A percentile compares a stretch with the other conserved stretches of the same genome.
Evolutionary conservation across 2,113 vertebrate genomes (phyloP).

Genomic region (Triplophysa tibetana): DNA sequence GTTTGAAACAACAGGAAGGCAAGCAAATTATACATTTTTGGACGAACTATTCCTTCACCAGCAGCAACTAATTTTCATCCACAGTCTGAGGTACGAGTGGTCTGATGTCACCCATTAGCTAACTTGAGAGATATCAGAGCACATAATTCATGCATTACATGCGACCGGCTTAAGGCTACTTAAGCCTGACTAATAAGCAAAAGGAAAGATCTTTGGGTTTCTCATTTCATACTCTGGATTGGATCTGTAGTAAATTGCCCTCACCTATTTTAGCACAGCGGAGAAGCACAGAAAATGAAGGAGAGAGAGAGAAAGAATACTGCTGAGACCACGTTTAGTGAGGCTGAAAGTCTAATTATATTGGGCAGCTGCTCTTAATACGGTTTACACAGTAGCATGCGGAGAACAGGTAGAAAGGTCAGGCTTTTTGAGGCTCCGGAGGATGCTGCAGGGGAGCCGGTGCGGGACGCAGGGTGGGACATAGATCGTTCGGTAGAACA

Average conservation of each 20-base stretch:
- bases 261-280: conserved; percentile 17
- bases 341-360: conserved; percentile 67
- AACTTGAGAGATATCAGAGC: conserved; percentile 49
- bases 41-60: no score
- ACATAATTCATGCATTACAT: conserved; percentile 44
- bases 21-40: no score
- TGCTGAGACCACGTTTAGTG: conserved; percentile 58
- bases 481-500: conserved; percentile 30
- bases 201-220: conserved; percentile 35
- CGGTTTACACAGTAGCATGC: conserved; percentile 64
- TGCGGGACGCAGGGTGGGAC: not conserved
- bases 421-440: not conserved
- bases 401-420: conserved; percentile 51
- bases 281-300: not conserved
- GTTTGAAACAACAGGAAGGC: no score
- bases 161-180: conserved; percentile 37
- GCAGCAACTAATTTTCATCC: not conserved
- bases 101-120: conserved; percentile 51
- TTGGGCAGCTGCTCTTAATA: conserved; percentile 66
- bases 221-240: conserved; percentile 42
- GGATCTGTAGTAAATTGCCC: conserved; percentile 47
- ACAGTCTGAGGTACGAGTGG: conserved; percentile 51
- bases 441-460: conserved; percentile 13
- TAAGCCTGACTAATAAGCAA: conserved; percentile 39
- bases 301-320: conserved; percentile 5